Conservation (phyloP, 30 jellyfish, hydroid and myxozoan genomes). For the Haliclystus octoradiatus region DNA sequence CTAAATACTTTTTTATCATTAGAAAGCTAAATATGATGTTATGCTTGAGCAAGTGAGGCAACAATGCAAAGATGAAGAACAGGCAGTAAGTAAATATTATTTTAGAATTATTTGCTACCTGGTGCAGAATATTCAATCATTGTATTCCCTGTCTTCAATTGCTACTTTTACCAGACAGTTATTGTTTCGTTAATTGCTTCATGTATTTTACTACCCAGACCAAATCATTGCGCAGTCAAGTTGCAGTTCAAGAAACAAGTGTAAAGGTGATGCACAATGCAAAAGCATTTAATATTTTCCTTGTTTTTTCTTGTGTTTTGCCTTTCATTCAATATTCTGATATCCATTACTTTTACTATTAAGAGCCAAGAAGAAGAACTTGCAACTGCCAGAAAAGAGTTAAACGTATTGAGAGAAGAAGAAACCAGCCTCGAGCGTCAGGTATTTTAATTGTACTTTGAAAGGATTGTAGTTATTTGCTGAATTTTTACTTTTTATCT, state of each 20-base stretch:
- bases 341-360: too few species aligned
- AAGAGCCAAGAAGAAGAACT: conserved; percentile 82
- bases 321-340: too few species aligned
- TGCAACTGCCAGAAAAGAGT: conserved; percentile 66
- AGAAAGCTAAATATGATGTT: conserved; percentile 51
- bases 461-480: too few species aligned
- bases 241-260: conserved; percentile 49
- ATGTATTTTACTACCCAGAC: too few species aligned
- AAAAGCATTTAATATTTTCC: too few species aligned
- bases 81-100: conserved; percentile 36
- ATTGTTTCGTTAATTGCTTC: too few species aligned
- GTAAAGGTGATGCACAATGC: conserved; percentile 26
- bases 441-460: conserved; percentile 5
- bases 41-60: conserved; percentile 34
- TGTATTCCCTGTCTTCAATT: too few species aligned
- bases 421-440: conserved; percentile 71
- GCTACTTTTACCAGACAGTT: too few species aligned
- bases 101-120: too few species aligned
- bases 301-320: background rate
- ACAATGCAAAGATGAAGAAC: conserved; percentile 68
- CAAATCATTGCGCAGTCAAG: conserved; percentile 30
- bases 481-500: background rate
- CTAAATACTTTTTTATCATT: background rate
- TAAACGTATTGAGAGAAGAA: conserved; percentile 59
- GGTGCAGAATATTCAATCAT: too few species aligned